phyloP scores from a whole-genome alignment of 1,140 invertebrate genomes.

The Ceratina australensis region DNA sequence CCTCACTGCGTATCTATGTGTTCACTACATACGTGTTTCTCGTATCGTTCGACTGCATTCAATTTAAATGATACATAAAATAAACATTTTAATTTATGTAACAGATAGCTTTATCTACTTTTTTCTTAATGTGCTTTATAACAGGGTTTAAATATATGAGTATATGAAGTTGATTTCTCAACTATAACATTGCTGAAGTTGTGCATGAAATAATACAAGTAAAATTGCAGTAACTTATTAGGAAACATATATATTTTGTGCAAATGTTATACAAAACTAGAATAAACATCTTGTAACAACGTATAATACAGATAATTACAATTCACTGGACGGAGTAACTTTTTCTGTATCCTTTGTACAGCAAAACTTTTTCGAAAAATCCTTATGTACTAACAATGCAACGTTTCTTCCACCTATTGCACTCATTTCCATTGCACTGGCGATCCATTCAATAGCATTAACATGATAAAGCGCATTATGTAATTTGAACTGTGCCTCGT shows the following conservation, averaged over 20 bases:
- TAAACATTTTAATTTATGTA: background rate
- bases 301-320: no score
- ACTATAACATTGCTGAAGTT: background rate
- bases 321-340: slow-evolving; percentile 14
- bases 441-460: slow-evolving; percentile 86
- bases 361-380: slow-evolving; percentile 57
- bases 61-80: background rate
- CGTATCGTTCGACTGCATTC: background rate
- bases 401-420: slow-evolving; percentile 84
- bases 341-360: background rate
- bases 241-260: background rate
- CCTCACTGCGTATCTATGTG: background rate
- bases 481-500: slow-evolving; percentile 80
- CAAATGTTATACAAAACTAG: background rate
- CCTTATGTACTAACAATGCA: slow-evolving; percentile 80
- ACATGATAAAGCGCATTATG: slow-evolving; percentile 82
- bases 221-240: background rate
- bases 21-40: background rate
- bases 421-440: slow-evolving; percentile 88
- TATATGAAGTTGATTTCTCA: background rate
- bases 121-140: background rate
- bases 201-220: background rate
- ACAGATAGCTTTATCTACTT: background rate
- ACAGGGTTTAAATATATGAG: background rate
- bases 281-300: background rate